Base-by-base conservation (phyloP, 23 tunicate species). In the Phallusia fumigata region DNA sequence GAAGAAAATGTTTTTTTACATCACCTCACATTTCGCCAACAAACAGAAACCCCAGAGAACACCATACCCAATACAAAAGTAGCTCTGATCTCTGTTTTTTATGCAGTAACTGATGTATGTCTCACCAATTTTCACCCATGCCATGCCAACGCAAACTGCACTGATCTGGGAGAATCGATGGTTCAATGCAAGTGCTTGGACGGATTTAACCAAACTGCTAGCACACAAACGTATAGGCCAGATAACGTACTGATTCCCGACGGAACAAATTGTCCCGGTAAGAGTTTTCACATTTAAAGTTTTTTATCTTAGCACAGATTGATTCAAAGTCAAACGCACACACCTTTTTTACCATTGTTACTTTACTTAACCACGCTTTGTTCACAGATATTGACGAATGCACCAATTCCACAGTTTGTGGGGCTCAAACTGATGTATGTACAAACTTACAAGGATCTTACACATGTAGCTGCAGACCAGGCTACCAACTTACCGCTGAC, bases 221-320 rank as follows among this genome's bases (percentile, higher is more conserved):
- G 86, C 65, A 73, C 86, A 0, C 22, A 33, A 31, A 50, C 65
- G 30, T 73, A n/a, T 24, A 26, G 32, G 32, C 47, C 51, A 30
- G 36, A 52, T 0, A 40, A 74, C 26, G 69, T 52, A 44, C 12
- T 83, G n/a, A 83, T 83, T 13, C 86, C 86, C 1, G 86, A 83
- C 36, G 86, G 86, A 30, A 83, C 86, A 6, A 83, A 83, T 34
- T 83, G 86, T 36, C 86, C 86, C n/a, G 86, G 86, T 83, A 45
- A 19, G 31, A 33, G 2, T 52, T 26, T 58, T 58, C 10, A n/a
- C n/a, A n/a, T n/a, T n/a, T n/a, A n/a, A n/a, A n/a, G n/a, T n/a
- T n/a, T n/a, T n/a, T n/a, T n/a, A n/a, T n/a, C n/a, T n/a, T n/a
- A n/a, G n/a, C n/a, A n/a, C n/a, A n/a, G n/a, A n/a, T n/a, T n/a